Base-by-base conservation (phyloP, 2,113 vertebrate species). In the Isurus oxyrinchus region DNA sequence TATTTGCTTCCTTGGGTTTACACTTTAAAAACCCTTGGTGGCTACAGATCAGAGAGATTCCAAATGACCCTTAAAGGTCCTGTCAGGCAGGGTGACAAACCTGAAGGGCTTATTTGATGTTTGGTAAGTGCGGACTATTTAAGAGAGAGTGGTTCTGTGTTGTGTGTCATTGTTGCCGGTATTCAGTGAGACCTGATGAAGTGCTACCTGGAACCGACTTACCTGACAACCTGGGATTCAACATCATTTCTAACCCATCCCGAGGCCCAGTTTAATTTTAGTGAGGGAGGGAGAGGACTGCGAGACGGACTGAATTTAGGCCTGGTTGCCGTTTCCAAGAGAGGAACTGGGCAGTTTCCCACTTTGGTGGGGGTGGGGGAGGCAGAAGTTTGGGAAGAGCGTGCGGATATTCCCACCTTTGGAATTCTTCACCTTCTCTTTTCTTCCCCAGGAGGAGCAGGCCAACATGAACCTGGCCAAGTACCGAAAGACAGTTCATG, bases 401-500 rank as follows among this genome's bases (percentile, higher is more conserved):
- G 3, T 35, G 14, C 14, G 2, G n/a, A 23, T 6, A 5, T 44
- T 84, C 81, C 81, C 40, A 49, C 7, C n/a, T 44, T 44, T 49
- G 19, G 40, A 63, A 40, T 11, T 7, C 90, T n/a, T 63, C 5
- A 21, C 59, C 59, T 7, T 61, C 5, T 97, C 53, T 1, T 93
- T 94, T 16, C 67, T 59, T 93, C 49, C 84, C 35, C 97, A 98
- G 98, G 98, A 98, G 97, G 98, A 98, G 84, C 98, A 98, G 96
- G 98, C 98, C 2, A 98, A 98, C 96, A 97, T 98, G 97, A 98
- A 98, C 96, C 95, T 98, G 97, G 97, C 97, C 0, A 98, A 98
- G 97, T 98, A 98, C 98, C 97, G 98, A 96, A 98, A 98, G 97
- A 98, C 98, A 0, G 98, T 98, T 14, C 97, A 98, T 0, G 98